These are phyloP conservation scores for Hoplias malabaricus DNA, from an alignment of 2,113 vertebrate species.

Conservation along the genomic window DNA sequence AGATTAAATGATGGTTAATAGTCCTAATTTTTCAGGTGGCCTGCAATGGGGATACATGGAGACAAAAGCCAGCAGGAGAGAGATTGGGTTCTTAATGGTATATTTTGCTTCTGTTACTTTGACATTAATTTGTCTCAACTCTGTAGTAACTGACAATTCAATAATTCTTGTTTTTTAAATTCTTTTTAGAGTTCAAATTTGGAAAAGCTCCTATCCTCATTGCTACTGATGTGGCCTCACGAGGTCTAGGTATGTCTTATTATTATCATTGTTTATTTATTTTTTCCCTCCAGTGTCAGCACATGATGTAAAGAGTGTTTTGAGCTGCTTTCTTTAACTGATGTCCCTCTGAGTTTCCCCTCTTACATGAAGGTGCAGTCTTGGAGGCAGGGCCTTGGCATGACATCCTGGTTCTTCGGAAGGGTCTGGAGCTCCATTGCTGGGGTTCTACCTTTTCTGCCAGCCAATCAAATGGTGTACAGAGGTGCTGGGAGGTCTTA, in stretches of 20 bases:
- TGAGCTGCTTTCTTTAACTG: conserved; percentile 97
- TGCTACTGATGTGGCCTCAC: conserved; percentile 96
- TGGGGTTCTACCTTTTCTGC: conserved; percentile 95
- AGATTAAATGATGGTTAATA: too few species aligned
- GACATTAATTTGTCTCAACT: too few species aligned
- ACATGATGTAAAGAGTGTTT: conserved; percentile 85
- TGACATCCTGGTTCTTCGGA: conserved; percentile 98
- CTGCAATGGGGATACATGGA: conserved; percentile 99
- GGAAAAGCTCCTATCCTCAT: conserved; percentile 98
- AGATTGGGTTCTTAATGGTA: conserved; percentile 99
- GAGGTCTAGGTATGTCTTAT: conserved; percentile 99
- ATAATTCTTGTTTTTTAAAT: too few species aligned
- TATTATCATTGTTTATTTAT: too few species aligned
- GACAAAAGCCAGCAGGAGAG: conserved; percentile 98
- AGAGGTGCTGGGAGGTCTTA: conserved; percentile 90
- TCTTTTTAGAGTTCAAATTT: conserved; percentile 96
- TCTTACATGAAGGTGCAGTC: conserved; percentile 98
- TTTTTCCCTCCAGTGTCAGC: conserved; percentile 48
- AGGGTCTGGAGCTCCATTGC: conserved; percentile 98
- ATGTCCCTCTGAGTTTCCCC: conserved; percentile 95
- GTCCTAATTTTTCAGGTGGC: conserved; percentile 73
- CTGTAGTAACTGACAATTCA: not conserved
- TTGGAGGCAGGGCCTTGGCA: conserved; percentile 99
- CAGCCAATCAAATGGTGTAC: conserved; percentile 90
- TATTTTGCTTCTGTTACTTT: conserved; percentile 18